Percentiles rank a stretch among this genome's conserved stretches.
Evolutionary conservation across 2,113 vertebrate species (phyloP).

Genomic region (Gnathonemus longibarbis): DNA sequence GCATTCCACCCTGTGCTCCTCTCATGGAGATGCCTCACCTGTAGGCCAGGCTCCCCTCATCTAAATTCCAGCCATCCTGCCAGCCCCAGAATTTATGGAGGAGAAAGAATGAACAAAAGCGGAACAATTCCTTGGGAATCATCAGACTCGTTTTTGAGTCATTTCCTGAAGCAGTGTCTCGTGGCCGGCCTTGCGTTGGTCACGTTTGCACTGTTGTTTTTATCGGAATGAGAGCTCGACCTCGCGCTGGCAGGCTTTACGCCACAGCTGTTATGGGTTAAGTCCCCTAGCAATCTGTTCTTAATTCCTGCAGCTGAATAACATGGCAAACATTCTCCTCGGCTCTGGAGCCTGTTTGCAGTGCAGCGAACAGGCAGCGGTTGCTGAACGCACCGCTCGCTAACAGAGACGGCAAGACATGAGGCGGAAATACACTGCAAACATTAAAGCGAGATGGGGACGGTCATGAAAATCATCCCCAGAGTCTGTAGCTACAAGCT

Average conservation of each 20-base stretch:
- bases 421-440: slow-evolving; percentile 20
- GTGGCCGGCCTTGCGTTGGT: background rate
- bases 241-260: background rate
- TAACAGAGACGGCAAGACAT: slow-evolving; percentile 29
- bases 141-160: background rate
- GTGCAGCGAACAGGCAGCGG: background rate
- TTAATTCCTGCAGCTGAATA: slow-evolving; percentile 27
- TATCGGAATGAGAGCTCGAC: background rate
- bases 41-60: slow-evolving; percentile 38
- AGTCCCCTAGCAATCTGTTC: slow-evolving; percentile 19
- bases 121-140: background rate
- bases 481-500: background rate
- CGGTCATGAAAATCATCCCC: background rate
- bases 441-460: background rate
- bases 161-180: background rate
- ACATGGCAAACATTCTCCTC: slow-evolving; percentile 7
- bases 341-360: slow-evolving; percentile 9
- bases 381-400: slow-evolving; percentile 25
- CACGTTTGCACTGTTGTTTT: background rate
- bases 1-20: slow-evolving; percentile 35
- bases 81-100: background rate
- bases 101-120: background rate
- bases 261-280: slow-evolving; percentile 20
- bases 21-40: slow-evolving; percentile 44
- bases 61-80: slow-evolving; percentile 7